Conservation (phyloP, 30 jellyfish, hydroid and myxozoan species). For the Mastigias papua region DNA sequence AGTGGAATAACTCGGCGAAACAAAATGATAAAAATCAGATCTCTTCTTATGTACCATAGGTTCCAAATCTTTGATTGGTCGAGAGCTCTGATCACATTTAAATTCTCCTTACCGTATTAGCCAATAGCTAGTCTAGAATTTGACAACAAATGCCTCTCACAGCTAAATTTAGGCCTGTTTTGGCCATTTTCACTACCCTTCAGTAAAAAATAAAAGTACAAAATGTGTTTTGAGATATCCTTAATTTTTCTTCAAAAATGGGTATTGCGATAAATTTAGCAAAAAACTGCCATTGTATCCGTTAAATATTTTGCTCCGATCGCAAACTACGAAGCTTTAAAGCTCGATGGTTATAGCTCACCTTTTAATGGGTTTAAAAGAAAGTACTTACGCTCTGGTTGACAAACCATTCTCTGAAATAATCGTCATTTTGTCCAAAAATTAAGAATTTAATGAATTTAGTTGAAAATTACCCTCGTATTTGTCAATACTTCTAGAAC, state of each 20-base stretch:
- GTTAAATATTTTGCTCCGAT: background rate
- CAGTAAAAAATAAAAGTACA: background rate
- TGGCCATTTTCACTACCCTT: constrained; percentile 3
- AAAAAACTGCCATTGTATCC: constrained; percentile 24
- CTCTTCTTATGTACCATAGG: too few relatives aligned
- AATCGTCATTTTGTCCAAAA: background rate
- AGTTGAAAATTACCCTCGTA: background rate
- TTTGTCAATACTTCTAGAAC: background rate
- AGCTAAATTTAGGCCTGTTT: constrained; percentile 2
- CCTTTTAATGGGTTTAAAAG: background rate
- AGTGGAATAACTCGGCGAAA: too few relatives aligned
- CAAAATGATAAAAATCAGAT: too few relatives aligned
- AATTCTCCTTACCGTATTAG: background rate
- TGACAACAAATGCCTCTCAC: constrained; percentile 16
- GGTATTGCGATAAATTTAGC: background rate
- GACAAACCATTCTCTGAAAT: background rate
- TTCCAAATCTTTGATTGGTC: constrained; percentile 9
- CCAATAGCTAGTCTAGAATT: constrained; percentile 3
- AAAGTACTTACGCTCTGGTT: background rate
- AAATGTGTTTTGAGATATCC: background rate
- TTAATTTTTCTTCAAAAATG: background rate
- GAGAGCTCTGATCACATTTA: background rate
- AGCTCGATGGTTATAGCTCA: background rate
- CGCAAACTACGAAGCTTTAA: background rate
- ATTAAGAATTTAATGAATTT: background rate